Evolutionary conservation across 2,888 invertebrate species (phyloP), one percentile per base, ranked within the genome.

Genomic region (Morpho deidamia): DNA sequence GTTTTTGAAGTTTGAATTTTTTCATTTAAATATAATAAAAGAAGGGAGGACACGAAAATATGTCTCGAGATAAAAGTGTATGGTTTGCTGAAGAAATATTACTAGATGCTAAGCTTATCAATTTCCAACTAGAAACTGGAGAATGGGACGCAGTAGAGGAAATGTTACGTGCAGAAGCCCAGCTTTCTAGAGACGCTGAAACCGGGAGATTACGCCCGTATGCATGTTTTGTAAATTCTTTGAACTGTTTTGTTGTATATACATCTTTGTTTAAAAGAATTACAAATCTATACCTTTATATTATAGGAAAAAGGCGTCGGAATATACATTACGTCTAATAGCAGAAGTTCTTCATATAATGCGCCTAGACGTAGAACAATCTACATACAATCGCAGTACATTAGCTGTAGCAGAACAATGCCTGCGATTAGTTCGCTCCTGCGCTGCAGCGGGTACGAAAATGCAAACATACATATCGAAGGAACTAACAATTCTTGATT

Each of bases 51-150:
- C 23, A 56, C 33, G 11, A 9, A 44, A 76, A 67, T 71, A 89
- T 90, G 90, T 90, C 90, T 53, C 81, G 90, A 58, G 90, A 90
- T 72, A 90, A 90, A 78, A 90, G 88, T 65, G 90, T 89, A 40
- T 90, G 90, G 90, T 90, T 89, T 62, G 90, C 88, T 7, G 90
- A 90, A 70, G 90, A 90, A 66, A 90, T 90, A 63, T 68, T 90
- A 46, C 68, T 90, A 55, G 90, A 90, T 69, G 90, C 90, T 8
- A 90, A 90, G 67, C 73, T 90, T 44, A 90, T 90, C 39, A 90
- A 90, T 67, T 87, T 81, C 50, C 89, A 90, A 67, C 66, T 90
- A 59, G 90, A 90, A 68, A 81, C 86, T 0, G 90, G 90, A 69
- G 90, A 91, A 80, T 90, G 88, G 86, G 85, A 86, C 50, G 84